Conservation (phyloP, 2,797 vertebrate genomes). For the Anniella stebbinsi region DNA sequence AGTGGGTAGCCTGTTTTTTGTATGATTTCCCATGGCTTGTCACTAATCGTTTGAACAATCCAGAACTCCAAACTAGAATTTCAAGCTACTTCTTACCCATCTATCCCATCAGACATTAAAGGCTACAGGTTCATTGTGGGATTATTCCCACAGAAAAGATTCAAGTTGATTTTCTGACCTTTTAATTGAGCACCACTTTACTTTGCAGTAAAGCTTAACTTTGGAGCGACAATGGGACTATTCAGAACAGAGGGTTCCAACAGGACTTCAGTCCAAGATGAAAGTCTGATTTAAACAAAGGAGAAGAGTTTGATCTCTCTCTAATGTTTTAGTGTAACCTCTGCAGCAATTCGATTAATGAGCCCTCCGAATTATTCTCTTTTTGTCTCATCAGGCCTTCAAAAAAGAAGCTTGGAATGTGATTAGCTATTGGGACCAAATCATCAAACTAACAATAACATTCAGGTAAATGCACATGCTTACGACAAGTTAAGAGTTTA, state of each 20-base stretch:
- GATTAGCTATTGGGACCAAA: constrained; percentile 58
- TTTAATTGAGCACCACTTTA: constrained; percentile 54
- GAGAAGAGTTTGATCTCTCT: constrained; percentile 43
- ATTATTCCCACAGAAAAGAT: constrained; percentile 44
- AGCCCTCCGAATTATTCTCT: constrained; percentile 31
- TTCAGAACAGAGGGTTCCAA: constrained; percentile 31
- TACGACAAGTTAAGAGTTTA: constrained; percentile 58
- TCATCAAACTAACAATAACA: constrained; percentile 35
- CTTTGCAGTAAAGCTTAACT: constrained; percentile 56
- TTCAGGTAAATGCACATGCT: constrained; percentile 48
- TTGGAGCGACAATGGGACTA: constrained; percentile 40
- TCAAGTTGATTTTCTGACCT: constrained; percentile 30
- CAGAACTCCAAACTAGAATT: not conserved
- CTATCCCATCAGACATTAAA: not conserved
- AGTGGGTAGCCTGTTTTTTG: constrained; percentile 20
- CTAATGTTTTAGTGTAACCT: constrained; percentile 36
- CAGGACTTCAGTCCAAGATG: constrained; percentile 41
- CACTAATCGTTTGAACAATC: constrained; percentile 4
- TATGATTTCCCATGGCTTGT: constrained; percentile 12
- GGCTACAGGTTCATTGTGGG: not conserved
- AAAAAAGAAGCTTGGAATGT: constrained; percentile 41
- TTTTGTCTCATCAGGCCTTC: constrained; percentile 56
- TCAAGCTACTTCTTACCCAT: not conserved
- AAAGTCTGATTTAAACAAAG: constrained; percentile 44
- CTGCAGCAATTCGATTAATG: constrained; percentile 55